Percentiles rank a stretch among this genome's conserved stretches.
phyloP scores from a whole-genome alignment of 1,140 invertebrate species.

The Aphelenchoides besseyi region DNA sequence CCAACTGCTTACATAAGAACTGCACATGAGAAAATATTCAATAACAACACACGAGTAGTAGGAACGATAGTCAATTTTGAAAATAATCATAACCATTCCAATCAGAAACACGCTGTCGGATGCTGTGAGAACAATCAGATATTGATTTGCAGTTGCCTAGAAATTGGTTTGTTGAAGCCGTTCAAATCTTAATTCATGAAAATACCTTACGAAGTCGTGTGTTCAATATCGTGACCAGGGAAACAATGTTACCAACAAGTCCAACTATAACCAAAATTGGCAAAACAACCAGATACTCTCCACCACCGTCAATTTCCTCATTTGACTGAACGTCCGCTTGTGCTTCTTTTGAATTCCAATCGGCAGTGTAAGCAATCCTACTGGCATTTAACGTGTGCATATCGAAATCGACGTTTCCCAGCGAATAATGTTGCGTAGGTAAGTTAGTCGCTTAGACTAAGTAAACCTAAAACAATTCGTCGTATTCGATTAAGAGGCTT shows the following conservation, averaged over 20 bases:
- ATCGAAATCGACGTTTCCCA: too few relatives aligned
- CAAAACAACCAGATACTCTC: slow-evolving; percentile 53
- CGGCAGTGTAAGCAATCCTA: too few relatives aligned
- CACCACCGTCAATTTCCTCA: slow-evolving; percentile 23
- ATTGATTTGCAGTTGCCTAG: slow-evolving; percentile 60
- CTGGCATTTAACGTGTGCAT: too few relatives aligned
- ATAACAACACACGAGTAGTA: slow-evolving; percentile 58
- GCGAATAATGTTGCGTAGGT: too few relatives aligned
- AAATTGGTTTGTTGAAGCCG: slow-evolving; percentile 21
- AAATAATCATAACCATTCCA: slow-evolving; percentile 51
- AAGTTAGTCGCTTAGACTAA: too few relatives aligned
- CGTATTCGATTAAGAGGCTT: too few relatives aligned
- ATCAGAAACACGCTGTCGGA: slow-evolving; percentile 58
- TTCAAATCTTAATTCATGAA: not conserved
- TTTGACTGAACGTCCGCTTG: too few relatives aligned
- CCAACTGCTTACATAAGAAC: slow-evolving; percentile 58
- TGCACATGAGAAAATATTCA: slow-evolving; percentile 57
- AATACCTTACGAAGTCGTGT: slow-evolving; percentile 53
- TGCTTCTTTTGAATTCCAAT: too few relatives aligned
- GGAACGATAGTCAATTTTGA: slow-evolving; percentile 55
- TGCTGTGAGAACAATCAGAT: slow-evolving; percentile 57
- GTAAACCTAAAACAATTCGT: too few relatives aligned
- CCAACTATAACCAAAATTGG: slow-evolving; percentile 57
- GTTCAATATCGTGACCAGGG: slow-evolving; percentile 60
- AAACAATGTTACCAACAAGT: slow-evolving; percentile 54